phyloP scores from a whole-genome alignment of 2,797 vertebrate species.

The Balearica regulorum region DNA sequence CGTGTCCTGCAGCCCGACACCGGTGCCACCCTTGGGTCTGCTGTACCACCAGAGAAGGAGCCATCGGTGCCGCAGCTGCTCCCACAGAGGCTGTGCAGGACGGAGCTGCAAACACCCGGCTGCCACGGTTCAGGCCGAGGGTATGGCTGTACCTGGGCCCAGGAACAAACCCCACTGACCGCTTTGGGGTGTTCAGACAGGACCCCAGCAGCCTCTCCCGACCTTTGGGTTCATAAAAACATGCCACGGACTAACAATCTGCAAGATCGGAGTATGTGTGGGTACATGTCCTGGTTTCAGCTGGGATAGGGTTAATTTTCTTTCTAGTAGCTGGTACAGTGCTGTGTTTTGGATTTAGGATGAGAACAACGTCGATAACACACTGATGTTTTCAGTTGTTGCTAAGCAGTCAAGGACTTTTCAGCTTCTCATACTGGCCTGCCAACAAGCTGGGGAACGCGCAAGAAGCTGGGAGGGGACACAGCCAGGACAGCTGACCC shows the following conservation, averaged over 20 bases:
- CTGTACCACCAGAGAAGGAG: background rate
- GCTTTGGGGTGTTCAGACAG: background rate
- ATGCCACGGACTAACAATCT: accelerated
- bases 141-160: accelerated
- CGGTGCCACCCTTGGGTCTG: background rate
- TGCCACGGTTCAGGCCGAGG: background rate
- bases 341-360: no score
- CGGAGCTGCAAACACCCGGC: background rate
- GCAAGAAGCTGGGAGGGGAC: no score
- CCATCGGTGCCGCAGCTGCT: accelerated
- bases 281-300: no score
- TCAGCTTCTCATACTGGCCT: no score
- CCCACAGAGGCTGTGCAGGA: accelerated
- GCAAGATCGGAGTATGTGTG: background rate
- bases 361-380: no score
- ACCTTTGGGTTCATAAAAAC: background rate
- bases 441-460: no score
- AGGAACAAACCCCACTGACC: accelerated
- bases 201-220: background rate
- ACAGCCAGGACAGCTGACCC: no score
- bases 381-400: no score
- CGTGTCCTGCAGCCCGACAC: background rate
- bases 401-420: no score
- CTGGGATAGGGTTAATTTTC: no score
- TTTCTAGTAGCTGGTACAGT: no score